Evolutionary conservation across 2,888 invertebrate genomes (phyloP), one percentile per base, ranked within the genome.

Genomic region (Petrolisthes manimaculis): DNA sequence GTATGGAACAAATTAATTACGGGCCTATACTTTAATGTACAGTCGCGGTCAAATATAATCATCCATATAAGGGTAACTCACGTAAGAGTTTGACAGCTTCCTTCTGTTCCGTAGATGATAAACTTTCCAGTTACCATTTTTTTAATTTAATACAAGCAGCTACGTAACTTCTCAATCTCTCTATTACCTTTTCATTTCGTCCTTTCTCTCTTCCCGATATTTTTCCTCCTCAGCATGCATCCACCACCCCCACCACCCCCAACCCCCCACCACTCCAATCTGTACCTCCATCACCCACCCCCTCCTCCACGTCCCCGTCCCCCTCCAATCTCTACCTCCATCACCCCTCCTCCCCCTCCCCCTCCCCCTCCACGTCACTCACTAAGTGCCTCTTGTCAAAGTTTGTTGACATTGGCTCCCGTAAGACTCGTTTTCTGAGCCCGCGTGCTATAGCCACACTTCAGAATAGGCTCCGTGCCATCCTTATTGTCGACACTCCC

Each of bases 391-490:
- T 8, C 54, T 53, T 79, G 79, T 79, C 79, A 79, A 74, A 21
- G 55, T 79, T 79, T 79, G 79, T 79, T 79, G 53, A 79, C 79
- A 55, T 79, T 55, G n/a, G 79, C 71, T 71, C 18, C 71, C 21
- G 71, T 71, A 3, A 18, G 71, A 71, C 71, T 71, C 71, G 71
- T 71, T 71, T 71, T 71, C 71, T 71, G 4, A n/a, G 71, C 71
- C 18, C 71, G 21, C n/a, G n/a, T n/a, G n/a, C n/a, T n/a, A n/a
- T n/a, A n/a, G n/a, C n/a, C n/a, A n/a, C n/a, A n/a, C 71, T 21
- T 3, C n/a, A 12, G n/a, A 18, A 14, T 12, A 53, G 18, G 79
- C 21, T 79, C n/a, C 6, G n/a, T n/a, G 53, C 71, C 71, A n/a
- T 21, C 12, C 71, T 14, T 79, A 79, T 18, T 54, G 55, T n/a